Percentiles rank a stretch among this genome's conserved stretches.
Evolutionary conservation across 2,797 vertebrate genomes (phyloP).

Genomic region (Apogon talboti): DNA sequence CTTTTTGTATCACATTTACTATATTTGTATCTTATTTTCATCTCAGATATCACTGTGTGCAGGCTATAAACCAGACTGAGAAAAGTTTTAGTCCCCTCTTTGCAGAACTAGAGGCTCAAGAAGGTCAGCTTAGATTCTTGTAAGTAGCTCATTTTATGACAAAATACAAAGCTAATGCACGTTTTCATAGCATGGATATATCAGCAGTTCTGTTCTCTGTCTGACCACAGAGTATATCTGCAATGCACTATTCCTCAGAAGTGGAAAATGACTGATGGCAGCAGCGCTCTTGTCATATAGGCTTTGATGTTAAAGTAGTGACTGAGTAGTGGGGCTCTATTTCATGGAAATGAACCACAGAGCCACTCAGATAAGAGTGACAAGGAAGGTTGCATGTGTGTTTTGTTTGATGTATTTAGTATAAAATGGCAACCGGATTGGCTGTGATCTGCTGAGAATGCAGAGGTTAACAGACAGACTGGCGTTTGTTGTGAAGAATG

Average conservation of each 20-base stretch:
- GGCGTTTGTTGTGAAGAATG: background rate
- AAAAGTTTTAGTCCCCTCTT: conserved; percentile 16
- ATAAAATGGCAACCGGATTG: too few relatives aligned
- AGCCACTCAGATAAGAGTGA: too few relatives aligned
- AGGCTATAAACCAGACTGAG: background rate
- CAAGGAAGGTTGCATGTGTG: too few relatives aligned
- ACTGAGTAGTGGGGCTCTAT: too few relatives aligned
- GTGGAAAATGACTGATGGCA: conserved; percentile 11
- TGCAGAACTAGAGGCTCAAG: conserved; percentile 1
- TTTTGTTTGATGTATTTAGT: too few relatives aligned
- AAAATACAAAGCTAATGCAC: conserved; percentile 25
- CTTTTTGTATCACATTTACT: too few relatives aligned
- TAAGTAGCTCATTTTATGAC: conserved; percentile 18
- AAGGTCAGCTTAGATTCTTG: conserved; percentile 30
- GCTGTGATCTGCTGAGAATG: too few relatives aligned
- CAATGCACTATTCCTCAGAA: conserved; percentile 12
- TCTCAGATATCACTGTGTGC: too few relatives aligned
- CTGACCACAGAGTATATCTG: conserved; percentile 28
- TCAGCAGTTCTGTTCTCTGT: conserved; percentile 43
- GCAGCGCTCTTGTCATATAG: conserved; percentile 9
- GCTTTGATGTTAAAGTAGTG: conserved; percentile 41
- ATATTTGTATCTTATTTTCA: too few relatives aligned
- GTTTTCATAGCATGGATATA: conserved; percentile 15
- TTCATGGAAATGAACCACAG: conserved; percentile 31
- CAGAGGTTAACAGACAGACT: too few relatives aligned